Percentiles rank a stretch among this genome's conserved stretches.
phyloP scores from a whole-genome alignment of 2,113 vertebrate species.

The Ursus arctos region DNA sequence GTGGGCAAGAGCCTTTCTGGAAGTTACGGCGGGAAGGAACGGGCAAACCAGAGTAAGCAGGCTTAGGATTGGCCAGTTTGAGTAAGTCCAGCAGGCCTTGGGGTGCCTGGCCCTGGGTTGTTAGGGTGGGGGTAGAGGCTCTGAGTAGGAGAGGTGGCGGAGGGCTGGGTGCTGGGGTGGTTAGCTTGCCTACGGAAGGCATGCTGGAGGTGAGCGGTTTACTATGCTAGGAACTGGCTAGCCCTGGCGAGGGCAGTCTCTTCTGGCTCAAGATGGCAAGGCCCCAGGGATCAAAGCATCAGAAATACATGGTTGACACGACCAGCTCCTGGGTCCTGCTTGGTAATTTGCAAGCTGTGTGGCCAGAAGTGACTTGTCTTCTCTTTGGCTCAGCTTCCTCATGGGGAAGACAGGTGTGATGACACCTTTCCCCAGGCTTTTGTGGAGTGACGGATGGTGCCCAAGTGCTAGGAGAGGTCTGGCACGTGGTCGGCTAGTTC shows the following conservation, averaged over 20 bases:
- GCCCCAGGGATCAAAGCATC: neutral
- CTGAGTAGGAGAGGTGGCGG: neutral
- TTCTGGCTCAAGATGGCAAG: neutral
- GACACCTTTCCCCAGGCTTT: no score
- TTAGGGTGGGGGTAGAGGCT: neutral
- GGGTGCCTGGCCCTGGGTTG: neutral
- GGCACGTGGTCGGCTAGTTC: neutral
- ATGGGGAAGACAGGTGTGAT: neutral
- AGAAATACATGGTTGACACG: neutral
- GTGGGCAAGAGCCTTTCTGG: neutral
- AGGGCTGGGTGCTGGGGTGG: no score
- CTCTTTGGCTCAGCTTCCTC: neutral
- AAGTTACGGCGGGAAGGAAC: neutral
- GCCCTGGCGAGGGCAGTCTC: neutral
- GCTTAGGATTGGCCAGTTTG: neutral
- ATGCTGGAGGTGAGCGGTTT: rapidly evolving
- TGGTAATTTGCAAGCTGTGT: neutral
- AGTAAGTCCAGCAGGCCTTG: neutral
- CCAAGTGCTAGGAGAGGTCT: neutral
- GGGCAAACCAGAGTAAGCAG: neutral
- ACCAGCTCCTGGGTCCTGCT: neutral
- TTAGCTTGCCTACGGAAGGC: neutral
- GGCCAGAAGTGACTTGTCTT: neutral
- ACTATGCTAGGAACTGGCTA: neutral
- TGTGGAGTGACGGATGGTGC: neutral